Conservation (phyloP, 2,888 invertebrate genomes). For the Lochmaea capreae region DNA sequence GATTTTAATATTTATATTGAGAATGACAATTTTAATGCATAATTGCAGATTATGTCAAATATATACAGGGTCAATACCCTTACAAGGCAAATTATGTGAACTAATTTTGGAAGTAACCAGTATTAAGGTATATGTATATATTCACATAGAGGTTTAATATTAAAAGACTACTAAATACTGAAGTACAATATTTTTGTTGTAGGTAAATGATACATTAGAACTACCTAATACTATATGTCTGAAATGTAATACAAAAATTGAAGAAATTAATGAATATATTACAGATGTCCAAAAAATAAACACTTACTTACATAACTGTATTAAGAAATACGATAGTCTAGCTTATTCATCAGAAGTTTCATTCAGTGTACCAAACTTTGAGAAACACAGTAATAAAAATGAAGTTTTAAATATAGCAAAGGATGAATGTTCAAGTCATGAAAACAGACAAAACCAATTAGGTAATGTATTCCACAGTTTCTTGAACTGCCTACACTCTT, state of each 20-base stretch:
- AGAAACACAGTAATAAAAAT: not conserved
- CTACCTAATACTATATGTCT: slow-evolving; percentile 19
- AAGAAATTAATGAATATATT: slow-evolving; percentile 18
- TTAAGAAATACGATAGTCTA: not conserved
- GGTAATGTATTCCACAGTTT: not conserved
- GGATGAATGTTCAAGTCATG: not conserved
- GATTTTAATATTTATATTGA: not conserved
- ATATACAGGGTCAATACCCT: slow-evolving; percentile 29
- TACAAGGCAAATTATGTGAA: slow-evolving; percentile 44
- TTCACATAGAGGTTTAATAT: not conserved
- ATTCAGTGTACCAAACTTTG: not conserved
- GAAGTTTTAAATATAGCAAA: not conserved
- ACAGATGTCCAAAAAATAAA: slow-evolving; percentile 20
- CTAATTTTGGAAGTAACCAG: slow-evolving; percentile 47
- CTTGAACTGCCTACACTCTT: not conserved
- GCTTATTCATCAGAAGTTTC: not conserved
- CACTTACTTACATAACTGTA: slow-evolving; percentile 4
- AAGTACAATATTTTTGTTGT: slow-evolving; percentile 4
- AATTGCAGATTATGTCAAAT: slow-evolving; percentile 44
- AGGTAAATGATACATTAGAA: slow-evolving; percentile 13
- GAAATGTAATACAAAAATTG: slow-evolving; percentile 20
- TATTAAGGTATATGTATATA: slow-evolving; percentile 45
- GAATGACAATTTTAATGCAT: slow-evolving; percentile 28
- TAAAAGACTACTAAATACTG: too few relatives aligned
- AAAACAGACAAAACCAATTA: not conserved